A percentile compares a stretch with the other conserved stretches of the same genome.
phyloP scores from a whole-genome alignment of 2,888 invertebrate species.

The Nudaria mundana region DNA sequence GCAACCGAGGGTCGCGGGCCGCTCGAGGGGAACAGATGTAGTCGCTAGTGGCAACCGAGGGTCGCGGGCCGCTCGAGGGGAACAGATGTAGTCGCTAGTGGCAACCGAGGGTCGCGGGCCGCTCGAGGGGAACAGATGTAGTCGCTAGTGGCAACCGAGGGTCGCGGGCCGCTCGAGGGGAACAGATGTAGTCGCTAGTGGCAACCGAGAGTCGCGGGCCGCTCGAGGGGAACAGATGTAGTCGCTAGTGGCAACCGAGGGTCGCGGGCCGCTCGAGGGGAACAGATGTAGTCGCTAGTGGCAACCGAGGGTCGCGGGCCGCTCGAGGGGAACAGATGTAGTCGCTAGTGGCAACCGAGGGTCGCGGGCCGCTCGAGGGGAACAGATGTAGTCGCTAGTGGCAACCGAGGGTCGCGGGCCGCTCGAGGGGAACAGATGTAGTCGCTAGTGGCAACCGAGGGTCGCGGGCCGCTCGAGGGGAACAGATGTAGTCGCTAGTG shows the following conservation, averaged over 20 bases:
- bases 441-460: constrained; percentile 30
- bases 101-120: constrained; percentile 22
- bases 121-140: constrained; percentile 22
- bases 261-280: constrained; percentile 19
- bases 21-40: constrained; percentile 22
- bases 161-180: constrained; percentile 19
- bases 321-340: constrained; percentile 22
- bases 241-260: constrained; percentile 30
- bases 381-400: constrained; percentile 29
- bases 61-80: constrained; percentile 19
- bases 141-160: constrained; percentile 30
- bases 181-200: constrained; percentile 29
- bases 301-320: constrained; percentile 22
- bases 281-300: constrained; percentile 29
- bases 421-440: constrained; percentile 22
- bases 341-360: constrained; percentile 30
- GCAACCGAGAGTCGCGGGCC: constrained; percentile 22
- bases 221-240: constrained; percentile 22
- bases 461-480: constrained; percentile 19
- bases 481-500: constrained; percentile 29
- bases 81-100: constrained; percentile 29
- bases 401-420: constrained; percentile 22
- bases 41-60: constrained; percentile 30
- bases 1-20: constrained; percentile 22
- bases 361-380: constrained; percentile 19